Evolutionary conservation across 2,113 vertebrate genomes (phyloP).

Genomic region (Castor canadensis): DNA sequence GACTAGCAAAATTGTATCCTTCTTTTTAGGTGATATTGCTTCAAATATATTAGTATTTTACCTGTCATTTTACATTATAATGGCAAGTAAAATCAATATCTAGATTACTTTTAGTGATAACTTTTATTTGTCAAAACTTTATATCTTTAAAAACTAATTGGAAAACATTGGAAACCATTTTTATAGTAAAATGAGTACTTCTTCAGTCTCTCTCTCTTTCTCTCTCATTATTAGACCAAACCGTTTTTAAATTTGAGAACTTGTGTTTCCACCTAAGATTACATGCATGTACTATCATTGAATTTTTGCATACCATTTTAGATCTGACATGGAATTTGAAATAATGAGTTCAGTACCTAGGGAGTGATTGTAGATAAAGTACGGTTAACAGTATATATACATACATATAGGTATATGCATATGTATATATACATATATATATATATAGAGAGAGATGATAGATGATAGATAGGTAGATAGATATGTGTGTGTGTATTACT

Average conservation of each 20-base stretch:
- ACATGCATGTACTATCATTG: background rate
- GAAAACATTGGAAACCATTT: background rate
- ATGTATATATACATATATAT: no score
- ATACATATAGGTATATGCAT: no score
- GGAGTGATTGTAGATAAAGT: background rate
- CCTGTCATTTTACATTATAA: background rate
- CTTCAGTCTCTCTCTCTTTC: background rate
- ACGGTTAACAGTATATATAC: no score
- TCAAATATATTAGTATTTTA: slow-evolving; percentile 18
- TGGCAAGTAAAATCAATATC: background rate
- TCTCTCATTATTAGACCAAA: background rate
- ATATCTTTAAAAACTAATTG: slow-evolving; percentile 5
- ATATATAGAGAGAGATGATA: no score
- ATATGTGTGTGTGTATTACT: no score
- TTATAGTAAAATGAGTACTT: background rate
- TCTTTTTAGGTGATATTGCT: background rate
- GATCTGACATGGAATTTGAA: background rate
- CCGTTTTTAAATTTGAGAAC: no score
- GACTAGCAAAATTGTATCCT: background rate
- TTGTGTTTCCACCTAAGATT: no score
- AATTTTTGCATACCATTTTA: background rate
- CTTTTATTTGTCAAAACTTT: background rate
- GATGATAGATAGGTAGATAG: background rate
- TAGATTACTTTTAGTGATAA: background rate
- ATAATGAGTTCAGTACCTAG: background rate